phyloP scores from a whole-genome alignment of 2,888 invertebrate species.

The Tanytarsus gracilentus region DNA sequence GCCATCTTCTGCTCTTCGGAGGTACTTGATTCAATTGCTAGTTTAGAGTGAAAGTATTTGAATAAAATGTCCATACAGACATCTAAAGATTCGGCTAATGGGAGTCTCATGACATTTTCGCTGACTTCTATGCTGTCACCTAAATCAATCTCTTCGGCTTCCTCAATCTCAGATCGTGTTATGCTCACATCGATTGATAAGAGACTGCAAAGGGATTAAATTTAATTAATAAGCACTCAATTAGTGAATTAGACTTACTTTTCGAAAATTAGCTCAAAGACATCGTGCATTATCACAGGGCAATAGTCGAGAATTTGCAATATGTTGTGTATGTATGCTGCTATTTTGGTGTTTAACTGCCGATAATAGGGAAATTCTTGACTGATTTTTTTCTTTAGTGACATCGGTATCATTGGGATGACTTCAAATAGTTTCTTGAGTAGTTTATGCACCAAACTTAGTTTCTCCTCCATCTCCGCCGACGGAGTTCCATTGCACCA shows the following conservation, averaged over 20 bases:
- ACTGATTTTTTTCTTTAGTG: constrained; percentile 55
- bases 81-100: constrained; percentile 61
- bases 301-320: constrained; percentile 67
- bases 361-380: constrained; percentile 69
- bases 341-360: constrained; percentile 56
- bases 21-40: constrained; percentile 42
- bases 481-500: constrained; percentile 54
- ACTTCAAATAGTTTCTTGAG: constrained; percentile 41
- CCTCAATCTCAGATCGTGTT: constrained; percentile 51
- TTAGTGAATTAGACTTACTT: constrained; percentile 49
- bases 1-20: constrained; percentile 48
- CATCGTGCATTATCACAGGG: constrained; percentile 57
- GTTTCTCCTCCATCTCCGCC: constrained; percentile 47
- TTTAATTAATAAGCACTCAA: constrained; percentile 26
- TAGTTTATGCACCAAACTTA: constrained; percentile 55
- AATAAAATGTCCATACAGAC: constrained; percentile 66
- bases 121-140: constrained; percentile 10
- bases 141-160: constrained; percentile 38
- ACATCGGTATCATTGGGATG: constrained; percentile 57
- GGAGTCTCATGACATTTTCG: constrained; percentile 43
- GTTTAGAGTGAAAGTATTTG: constrained; percentile 55
- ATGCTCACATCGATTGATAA: constrained; percentile 64
- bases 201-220: constrained; percentile 48
- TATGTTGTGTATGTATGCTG: constrained; percentile 68
- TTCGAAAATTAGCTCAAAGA: constrained; percentile 65